A percentile compares a stretch with the other conserved stretches of the same genome.
Conservation (phyloP, 1,140 invertebrate species). For the Dinothrombium tinctorium region DNA sequence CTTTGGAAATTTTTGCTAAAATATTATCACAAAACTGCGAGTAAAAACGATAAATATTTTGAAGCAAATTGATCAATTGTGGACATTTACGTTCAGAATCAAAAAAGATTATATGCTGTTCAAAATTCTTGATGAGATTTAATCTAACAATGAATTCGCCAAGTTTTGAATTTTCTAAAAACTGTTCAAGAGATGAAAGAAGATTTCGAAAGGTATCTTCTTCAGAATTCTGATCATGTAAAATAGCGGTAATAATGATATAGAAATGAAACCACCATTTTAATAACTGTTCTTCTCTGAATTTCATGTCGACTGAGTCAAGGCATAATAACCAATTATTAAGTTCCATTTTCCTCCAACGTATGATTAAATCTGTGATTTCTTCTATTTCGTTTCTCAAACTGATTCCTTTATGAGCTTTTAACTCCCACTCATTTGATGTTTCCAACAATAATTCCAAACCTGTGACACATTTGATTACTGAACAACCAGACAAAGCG, state of each 20-base stretch:
- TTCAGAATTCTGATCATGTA: slow-evolving; percentile 9
- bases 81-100: background rate
- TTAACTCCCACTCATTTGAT: slow-evolving; percentile 58
- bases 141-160: slow-evolving; percentile 58
- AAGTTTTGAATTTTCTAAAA: slow-evolving; percentile 56
- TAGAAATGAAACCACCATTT: slow-evolving; percentile 82
- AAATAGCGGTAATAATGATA: slow-evolving; percentile 26
- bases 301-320: slow-evolving; percentile 2
- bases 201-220: slow-evolving; percentile 17
- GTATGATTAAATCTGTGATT: slow-evolving; percentile 54
- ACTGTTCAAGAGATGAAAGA: slow-evolving; percentile 34
- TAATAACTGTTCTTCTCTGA: slow-evolving; percentile 17
- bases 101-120: slow-evolving; percentile 1
- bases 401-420: slow-evolving; percentile 62
- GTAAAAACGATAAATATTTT: slow-evolving; percentile 65
- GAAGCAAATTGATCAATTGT: slow-evolving; percentile 22
- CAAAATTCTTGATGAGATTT: slow-evolving; percentile 47
- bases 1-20: slow-evolving; percentile 31
- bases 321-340: slow-evolving; percentile 23
- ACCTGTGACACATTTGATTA: slow-evolving; percentile 68
- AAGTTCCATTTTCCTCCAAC: slow-evolving; percentile 77
- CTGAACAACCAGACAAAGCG: slow-evolving; percentile 44
- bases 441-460: slow-evolving; percentile 64
- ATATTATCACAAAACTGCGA: slow-evolving; percentile 44
- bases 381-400: slow-evolving; percentile 39